Conservation (phyloP, 2,797 vertebrate species). For the Sternarchorhynchus goeldii region DNA sequence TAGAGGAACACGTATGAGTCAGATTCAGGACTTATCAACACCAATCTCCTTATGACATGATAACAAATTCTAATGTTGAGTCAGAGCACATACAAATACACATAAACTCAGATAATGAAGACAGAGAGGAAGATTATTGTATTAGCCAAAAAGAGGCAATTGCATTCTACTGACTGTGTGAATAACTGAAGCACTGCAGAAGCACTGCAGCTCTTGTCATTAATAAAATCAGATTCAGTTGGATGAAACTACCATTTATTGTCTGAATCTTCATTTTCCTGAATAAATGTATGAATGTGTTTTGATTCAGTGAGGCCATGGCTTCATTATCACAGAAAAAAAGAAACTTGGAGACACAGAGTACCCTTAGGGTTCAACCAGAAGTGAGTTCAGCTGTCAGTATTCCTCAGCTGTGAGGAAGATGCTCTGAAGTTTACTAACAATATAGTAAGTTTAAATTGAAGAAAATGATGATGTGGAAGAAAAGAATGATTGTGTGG, state of each 20-base stretch:
- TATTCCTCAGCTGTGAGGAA: too few relatives aligned
- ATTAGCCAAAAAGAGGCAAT: not conserved
- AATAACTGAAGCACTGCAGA: not conserved
- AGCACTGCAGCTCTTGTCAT: not conserved
- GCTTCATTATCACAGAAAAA: not conserved
- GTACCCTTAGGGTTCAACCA: too few relatives aligned
- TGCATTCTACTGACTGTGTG: slow-evolving; percentile 16
- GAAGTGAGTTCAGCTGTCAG: too few relatives aligned
- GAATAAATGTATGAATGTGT: not conserved
- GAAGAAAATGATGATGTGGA: too few relatives aligned
- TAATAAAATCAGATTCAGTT: slow-evolving; percentile 5
- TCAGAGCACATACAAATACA: slow-evolving; percentile 20
- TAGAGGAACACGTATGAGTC: slow-evolving; percentile 39
- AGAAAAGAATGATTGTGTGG: too few relatives aligned
- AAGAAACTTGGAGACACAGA: not conserved
- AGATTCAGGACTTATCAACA: slow-evolving; percentile 24
- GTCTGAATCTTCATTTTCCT: slow-evolving; percentile 3
- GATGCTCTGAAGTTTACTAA: too few relatives aligned
- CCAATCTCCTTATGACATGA: slow-evolving; percentile 28
- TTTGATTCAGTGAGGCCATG: not conserved
- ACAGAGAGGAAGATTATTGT: slow-evolving; percentile 62
- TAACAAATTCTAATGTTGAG: slow-evolving; percentile 44
- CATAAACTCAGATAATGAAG: too few relatives aligned
- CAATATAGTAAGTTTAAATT: too few relatives aligned
- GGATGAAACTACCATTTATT: not conserved